phyloP scores from a whole-genome alignment of 2,888 invertebrate genomes.

The Lypha dubia region DNA sequence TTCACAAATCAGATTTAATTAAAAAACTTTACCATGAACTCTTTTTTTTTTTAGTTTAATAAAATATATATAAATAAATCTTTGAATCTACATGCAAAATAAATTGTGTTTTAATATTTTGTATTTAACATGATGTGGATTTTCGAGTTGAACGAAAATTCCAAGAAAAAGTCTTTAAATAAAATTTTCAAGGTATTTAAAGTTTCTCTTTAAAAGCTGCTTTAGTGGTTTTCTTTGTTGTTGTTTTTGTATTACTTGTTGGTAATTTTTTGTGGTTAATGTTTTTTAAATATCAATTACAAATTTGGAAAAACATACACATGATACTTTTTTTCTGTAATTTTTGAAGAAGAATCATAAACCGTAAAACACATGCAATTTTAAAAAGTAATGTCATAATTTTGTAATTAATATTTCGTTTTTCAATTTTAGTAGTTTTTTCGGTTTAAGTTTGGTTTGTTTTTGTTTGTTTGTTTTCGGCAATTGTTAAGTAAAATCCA shows the following conservation, averaged over 20 bases:
- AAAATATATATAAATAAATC: background rate
- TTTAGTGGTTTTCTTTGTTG: conserved; percentile 13
- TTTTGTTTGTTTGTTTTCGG: conserved; percentile 42
- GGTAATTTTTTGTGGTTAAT: conserved; percentile 43
- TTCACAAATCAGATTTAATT: background rate
- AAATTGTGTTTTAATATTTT: background rate
- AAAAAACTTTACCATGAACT: background rate
- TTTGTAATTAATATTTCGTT: conserved; percentile 76
- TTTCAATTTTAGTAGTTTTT: background rate
- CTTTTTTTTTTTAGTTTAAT: background rate
- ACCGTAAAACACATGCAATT: conserved; percentile 77
- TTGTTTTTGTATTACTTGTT: conserved; percentile 3
- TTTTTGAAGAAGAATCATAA: conserved; percentile 64
- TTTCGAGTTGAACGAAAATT: conserved; percentile 4
- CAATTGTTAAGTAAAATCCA: conserved; percentile 38
- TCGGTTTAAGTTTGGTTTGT: conserved; percentile 6
- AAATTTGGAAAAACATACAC: conserved; percentile 7
- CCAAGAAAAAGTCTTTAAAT: conserved; percentile 47
- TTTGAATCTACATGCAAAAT: background rate
- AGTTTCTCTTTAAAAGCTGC: conserved; percentile 66
- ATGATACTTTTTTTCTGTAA: conserved; percentile 20
- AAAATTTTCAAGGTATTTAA: conserved; percentile 58
- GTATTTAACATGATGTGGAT: conserved; percentile 33
- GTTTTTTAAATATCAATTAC: conserved; percentile 58
- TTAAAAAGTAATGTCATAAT: conserved; percentile 79